Evolutionary conservation across 2,113 vertebrate species (phyloP).

Genomic region (Leucosticte australis): DNA sequence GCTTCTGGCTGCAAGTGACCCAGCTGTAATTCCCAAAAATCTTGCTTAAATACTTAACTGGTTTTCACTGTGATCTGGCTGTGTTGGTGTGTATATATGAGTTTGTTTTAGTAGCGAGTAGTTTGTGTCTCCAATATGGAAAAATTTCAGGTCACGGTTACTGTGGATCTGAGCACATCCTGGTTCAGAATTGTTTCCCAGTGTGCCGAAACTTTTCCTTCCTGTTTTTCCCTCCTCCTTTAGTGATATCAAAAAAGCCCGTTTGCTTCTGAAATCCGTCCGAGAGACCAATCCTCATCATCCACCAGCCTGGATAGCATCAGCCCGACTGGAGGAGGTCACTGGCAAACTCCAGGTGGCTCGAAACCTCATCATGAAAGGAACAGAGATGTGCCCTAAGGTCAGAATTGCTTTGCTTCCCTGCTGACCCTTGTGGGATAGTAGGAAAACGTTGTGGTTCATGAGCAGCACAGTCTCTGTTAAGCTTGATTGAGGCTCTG

Average conservation of each 20-base stretch:
- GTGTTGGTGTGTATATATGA: background rate
- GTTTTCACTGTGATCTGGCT: background rate
- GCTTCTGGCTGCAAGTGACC: background rate
- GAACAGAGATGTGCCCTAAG: constrained; percentile 99
- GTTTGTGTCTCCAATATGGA: background rate
- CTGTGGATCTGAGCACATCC: background rate
- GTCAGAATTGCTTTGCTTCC: constrained; percentile 64
- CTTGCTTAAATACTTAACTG: background rate
- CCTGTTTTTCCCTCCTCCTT: background rate
- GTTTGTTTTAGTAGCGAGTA: background rate
- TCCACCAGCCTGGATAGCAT: constrained; percentile 97
- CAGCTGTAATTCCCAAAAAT: background rate
- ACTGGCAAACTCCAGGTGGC: constrained; percentile 97
- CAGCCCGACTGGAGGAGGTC: constrained; percentile 94
- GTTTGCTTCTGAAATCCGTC: constrained; percentile 94
- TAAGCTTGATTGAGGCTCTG: background rate
- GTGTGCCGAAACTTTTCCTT: background rate
- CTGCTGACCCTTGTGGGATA: background rate
- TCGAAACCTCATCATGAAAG: constrained; percentile 98
- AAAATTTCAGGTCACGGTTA: background rate
- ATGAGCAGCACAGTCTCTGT: background rate
- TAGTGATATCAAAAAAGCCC: constrained; percentile 98
- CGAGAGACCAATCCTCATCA: constrained; percentile 98
- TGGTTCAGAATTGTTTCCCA: background rate
- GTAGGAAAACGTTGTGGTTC: background rate